Conservation (phyloP, 2,113 vertebrate genomes). For the Lampris incognitus region DNA sequence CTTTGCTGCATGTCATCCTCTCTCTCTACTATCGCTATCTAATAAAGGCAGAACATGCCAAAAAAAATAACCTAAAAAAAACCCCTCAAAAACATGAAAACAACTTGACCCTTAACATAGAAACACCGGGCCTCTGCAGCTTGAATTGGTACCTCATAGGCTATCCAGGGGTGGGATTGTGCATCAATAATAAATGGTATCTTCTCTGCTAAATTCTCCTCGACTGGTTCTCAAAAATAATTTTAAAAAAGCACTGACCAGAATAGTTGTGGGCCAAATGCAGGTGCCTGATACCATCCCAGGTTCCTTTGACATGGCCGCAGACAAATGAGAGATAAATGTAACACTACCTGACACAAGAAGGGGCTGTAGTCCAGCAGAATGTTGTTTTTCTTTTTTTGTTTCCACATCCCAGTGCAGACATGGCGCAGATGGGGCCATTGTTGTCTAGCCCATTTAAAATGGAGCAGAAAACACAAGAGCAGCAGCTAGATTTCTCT, state of each 20-base stretch:
- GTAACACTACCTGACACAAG: background rate
- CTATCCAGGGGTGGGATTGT: conserved; percentile 10
- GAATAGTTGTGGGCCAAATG: too few relatives aligned
- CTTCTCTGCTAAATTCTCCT: too few relatives aligned
- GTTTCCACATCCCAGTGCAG: background rate
- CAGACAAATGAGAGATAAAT: background rate
- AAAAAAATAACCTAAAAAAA: too few relatives aligned
- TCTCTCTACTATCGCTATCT: too few relatives aligned
- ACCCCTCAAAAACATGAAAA: too few relatives aligned
- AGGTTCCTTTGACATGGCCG: too few relatives aligned
- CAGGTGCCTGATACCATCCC: too few relatives aligned
- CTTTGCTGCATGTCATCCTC: too few relatives aligned
- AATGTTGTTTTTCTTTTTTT: background rate
- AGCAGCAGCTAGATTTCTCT: background rate
- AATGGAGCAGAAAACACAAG: background rate
- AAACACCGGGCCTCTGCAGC: conserved; percentile 19
- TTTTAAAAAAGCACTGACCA: too few relatives aligned
- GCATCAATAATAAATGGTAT: background rate
- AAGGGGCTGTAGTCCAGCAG: background rate
- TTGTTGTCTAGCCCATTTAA: background rate
- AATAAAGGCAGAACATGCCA: too few relatives aligned
- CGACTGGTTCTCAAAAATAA: too few relatives aligned
- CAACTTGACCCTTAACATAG: background rate
- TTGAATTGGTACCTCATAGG: conserved; percentile 48
- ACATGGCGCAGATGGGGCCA: background rate